Base-by-base conservation (phyloP, 2,113 vertebrate genomes). In the Antennarius striatus region DNA sequence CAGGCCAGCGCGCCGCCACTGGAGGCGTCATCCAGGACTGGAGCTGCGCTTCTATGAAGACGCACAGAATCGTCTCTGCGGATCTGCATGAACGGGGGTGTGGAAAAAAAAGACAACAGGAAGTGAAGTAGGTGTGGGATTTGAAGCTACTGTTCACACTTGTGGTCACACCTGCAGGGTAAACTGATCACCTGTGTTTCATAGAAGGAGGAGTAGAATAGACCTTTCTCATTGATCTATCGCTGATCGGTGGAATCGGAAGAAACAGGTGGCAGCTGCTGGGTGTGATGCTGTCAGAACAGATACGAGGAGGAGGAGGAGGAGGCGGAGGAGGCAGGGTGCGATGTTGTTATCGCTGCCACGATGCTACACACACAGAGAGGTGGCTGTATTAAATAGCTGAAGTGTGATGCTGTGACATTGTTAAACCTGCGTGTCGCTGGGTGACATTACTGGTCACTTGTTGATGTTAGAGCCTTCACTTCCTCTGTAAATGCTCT, bases 371-470 rank as follows among this genome's bases (percentile, higher is more conserved):
- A 29, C 9, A 10, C 56, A 64, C 60, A 49, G 30, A 65, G 75
- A 74, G 78, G 82, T 77, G 86, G 67, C 59, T 71, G 57, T 75
- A 73, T 71, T 76, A 66, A 75, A 75, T 39, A 60, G n/a, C 59
- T 63, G 39, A 52, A 58, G 80, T 48, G 79, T 45, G 68, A 88
- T 70, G 68, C 75, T 68, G 79, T 72, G 75, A 87, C 75, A 80
- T 73, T 89, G 87, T 88, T 81, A 73, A 83, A 22, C 7, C 0
- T 28, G 32, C 46, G 65, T 56, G 73, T 28, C 28, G 67, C 10
- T 78, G 80, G 72, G 68, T 75, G 87, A 73, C 68, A 77, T 72
- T 75, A 75, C 61, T 83, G 82, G 65, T 11, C 56, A 36, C 77
- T 75, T 80, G 57, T 72, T 48, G 73, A 80, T 58, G 54, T 39